Percentiles rank a stretch among this genome's conserved stretches.
phyloP scores from a whole-genome alignment of 2,113 vertebrate genomes.

The Pogona vitticeps region DNA sequence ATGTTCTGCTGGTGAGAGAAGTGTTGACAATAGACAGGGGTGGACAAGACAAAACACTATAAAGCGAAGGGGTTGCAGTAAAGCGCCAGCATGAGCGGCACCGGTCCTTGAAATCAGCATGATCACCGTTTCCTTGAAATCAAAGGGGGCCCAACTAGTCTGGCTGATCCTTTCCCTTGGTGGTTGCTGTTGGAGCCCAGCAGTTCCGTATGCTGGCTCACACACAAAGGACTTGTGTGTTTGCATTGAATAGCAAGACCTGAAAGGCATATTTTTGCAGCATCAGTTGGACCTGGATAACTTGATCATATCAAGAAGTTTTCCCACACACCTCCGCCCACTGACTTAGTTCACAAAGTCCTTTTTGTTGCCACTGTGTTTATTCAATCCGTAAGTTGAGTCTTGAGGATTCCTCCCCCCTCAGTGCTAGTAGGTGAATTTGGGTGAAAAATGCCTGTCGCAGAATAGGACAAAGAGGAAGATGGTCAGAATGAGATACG shows the following conservation, averaged over 20 bases:
- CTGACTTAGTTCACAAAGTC: neutral
- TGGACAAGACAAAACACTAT: neutral
- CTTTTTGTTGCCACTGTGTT: neutral
- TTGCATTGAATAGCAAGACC: slow-evolving; percentile 13
- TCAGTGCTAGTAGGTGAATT: neutral
- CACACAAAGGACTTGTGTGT: slow-evolving; percentile 3
- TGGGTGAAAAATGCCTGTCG: neutral
- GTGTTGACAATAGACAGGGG: neutral
- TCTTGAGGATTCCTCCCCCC: neutral
- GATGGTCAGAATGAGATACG: too few relatives aligned
- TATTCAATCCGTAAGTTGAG: neutral
- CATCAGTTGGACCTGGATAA: neutral
- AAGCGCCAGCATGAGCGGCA: neutral
- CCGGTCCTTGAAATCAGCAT: too few relatives aligned
- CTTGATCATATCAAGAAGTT: neutral
- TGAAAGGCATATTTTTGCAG: neutral
- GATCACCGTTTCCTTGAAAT: neutral
- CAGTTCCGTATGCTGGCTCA: neutral
- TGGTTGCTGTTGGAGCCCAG: neutral
- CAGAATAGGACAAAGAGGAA: neutral
- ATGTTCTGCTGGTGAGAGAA: neutral
- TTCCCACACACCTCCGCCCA: neutral
- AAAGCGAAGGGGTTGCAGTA: neutral
- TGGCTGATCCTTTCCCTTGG: neutral
- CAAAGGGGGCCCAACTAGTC: too few relatives aligned